These are phyloP conservation scores for Pyralis farinalis DNA, from an alignment of 2,888 invertebrate genomes.

Conservation along the genomic window DNA sequence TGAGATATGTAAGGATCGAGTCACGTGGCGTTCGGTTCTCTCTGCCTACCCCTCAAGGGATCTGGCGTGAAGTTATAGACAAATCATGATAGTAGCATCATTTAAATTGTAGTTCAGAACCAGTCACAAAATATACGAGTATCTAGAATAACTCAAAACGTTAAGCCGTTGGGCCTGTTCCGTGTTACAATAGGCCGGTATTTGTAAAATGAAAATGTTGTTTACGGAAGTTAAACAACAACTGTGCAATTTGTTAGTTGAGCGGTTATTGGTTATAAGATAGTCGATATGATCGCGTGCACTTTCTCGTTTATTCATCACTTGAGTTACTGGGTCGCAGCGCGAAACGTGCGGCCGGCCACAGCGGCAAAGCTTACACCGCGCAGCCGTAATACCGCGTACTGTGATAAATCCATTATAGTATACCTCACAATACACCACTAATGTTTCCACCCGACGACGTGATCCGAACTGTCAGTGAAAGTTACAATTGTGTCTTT, in stretches of 20 bases:
- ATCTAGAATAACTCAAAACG: neutral
- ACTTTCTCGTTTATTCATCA: slow-evolving; percentile 69
- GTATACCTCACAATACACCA: slow-evolving; percentile 41
- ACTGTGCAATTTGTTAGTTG: slow-evolving; percentile 20
- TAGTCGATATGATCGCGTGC: slow-evolving; percentile 24
- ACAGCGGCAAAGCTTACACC: slow-evolving; percentile 32
- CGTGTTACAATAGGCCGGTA: too few species aligned
- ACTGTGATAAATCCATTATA: slow-evolving; percentile 50
- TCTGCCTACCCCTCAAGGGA: too few species aligned
- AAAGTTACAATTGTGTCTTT: slow-evolving; percentile 53
- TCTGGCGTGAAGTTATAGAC: too few species aligned
- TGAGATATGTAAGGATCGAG: too few species aligned
- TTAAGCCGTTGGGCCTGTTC: too few species aligned
- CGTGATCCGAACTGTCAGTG: slow-evolving; percentile 54
- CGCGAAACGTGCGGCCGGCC: slow-evolving; percentile 37
- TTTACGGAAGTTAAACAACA: slow-evolving; percentile 13
- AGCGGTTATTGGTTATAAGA: slow-evolving; percentile 13
- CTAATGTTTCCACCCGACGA: slow-evolving; percentile 43
- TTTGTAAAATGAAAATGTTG: neutral
- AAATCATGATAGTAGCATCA: too few species aligned
- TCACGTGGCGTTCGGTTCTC: too few species aligned
- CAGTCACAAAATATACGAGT: too few species aligned
- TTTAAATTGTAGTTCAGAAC: too few species aligned
- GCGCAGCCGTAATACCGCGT: slow-evolving; percentile 20
- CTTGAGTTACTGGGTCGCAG: slow-evolving; percentile 58